These are phyloP conservation scores for Melanaphis sacchari DNA, from an alignment of 1,140 invertebrate species.

Conservation along the genomic window DNA sequence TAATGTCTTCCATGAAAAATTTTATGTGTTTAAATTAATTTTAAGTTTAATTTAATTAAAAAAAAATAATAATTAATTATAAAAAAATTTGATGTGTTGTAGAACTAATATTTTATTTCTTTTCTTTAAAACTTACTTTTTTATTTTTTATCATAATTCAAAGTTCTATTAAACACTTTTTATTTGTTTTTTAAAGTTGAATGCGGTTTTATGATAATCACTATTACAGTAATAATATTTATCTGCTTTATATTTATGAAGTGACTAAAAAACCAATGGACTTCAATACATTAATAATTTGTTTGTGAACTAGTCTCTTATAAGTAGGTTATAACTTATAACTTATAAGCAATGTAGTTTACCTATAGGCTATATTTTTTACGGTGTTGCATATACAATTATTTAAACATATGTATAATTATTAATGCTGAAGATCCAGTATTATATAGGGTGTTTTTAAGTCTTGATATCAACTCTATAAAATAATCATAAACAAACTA, in stretches of 20 bases:
- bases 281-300: not conserved
- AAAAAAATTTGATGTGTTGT: not conserved
- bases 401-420: not conserved
- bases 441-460: not conserved
- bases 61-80: not conserved
- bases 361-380: not conserved
- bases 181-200: not conserved
- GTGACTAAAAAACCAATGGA: not conserved
- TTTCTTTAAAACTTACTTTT: not conserved
- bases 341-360: slow-evolving; percentile 9
- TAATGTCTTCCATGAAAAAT: not conserved
- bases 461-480: not conserved
- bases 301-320: not conserved
- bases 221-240: not conserved
- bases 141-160: not conserved
- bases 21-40: not conserved
- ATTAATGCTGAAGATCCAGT: not conserved
- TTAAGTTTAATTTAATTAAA: not conserved
- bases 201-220: not conserved
- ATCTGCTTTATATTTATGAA: not conserved
- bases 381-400: not conserved
- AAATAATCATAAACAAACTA: not conserved
- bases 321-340: not conserved
- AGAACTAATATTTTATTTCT: not conserved
- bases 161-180: not conserved